These are phyloP conservation scores for Formica aserva DNA, from an alignment of 2,888 invertebrate species.

Conservation along the genomic window DNA sequence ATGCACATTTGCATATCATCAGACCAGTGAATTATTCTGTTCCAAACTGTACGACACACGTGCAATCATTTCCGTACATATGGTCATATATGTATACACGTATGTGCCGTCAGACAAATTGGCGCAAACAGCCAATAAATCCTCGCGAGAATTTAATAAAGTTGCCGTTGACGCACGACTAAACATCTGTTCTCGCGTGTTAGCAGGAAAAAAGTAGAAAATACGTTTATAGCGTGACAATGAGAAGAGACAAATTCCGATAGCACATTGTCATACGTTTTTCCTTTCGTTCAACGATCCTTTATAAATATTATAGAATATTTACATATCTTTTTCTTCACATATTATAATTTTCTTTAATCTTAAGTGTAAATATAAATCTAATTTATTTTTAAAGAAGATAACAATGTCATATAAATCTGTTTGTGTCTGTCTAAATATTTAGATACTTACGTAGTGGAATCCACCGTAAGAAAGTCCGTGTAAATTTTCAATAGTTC, in stretches of 20 bases:
- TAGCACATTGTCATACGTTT: constrained; percentile 57
- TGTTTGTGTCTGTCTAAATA: background rate
- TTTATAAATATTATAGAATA: background rate
- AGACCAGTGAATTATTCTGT: constrained; percentile 57
- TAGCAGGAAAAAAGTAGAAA: constrained; percentile 56
- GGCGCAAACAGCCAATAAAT: constrained; percentile 78
- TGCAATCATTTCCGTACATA: background rate
- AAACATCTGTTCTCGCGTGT: constrained; percentile 50
- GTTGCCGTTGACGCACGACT: constrained; percentile 69
- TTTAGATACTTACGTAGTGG: constrained; percentile 88
- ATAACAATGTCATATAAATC: background rate
- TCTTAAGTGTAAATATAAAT: background rate
- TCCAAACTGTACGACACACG: constrained; percentile 20
- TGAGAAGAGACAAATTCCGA: constrained; percentile 67
- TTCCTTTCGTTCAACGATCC: constrained; percentile 49
- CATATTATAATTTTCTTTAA: background rate
- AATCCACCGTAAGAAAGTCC: constrained; percentile 90
- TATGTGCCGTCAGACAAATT: constrained; percentile 61
- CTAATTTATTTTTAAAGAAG: background rate
- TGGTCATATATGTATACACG: background rate
- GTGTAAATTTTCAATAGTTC: constrained; percentile 92
- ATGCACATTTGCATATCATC: constrained; percentile 59
- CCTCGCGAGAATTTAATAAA: constrained; percentile 80
- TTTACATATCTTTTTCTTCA: background rate
- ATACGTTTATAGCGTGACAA: constrained; percentile 63